phyloP scores from a whole-genome alignment of 2,113 vertebrate species.

The Coryphaenoides rupestris region DNA sequence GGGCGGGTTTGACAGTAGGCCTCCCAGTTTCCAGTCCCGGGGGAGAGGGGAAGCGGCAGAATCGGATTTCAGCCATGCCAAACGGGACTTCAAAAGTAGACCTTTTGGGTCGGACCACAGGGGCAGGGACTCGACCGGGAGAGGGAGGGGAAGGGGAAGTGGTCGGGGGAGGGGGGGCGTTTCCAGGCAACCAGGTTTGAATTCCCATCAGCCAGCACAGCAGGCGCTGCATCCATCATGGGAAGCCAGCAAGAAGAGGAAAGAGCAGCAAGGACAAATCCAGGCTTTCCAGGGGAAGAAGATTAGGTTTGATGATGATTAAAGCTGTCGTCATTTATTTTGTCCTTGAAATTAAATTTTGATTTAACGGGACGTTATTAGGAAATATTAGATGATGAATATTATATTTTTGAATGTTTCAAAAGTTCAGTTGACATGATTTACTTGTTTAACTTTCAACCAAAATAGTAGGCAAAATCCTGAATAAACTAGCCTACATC shows the following conservation, averaged over 20 bases:
- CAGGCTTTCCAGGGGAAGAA: slow-evolving; percentile 92
- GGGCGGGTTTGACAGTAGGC: slow-evolving; percentile 25
- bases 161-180: slow-evolving; percentile 26
- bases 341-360: neutral
- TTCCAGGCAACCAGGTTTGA: slow-evolving; percentile 18
- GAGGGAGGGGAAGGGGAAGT: slow-evolving; percentile 28
- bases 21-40: slow-evolving; percentile 29
- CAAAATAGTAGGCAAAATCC: too few species aligned
- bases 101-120: neutral
- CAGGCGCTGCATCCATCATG: slow-evolving; percentile 92
- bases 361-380: neutral
- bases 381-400: too few species aligned
- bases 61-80: slow-evolving; percentile 19
- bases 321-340: slow-evolving; percentile 22
- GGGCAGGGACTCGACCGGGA: slow-evolving; percentile 3
- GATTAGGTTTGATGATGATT: slow-evolving; percentile 87
- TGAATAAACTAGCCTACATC: neutral
- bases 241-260: slow-evolving; percentile 91
- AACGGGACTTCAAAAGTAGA: neutral
- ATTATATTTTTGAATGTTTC: too few species aligned
- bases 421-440: too few species aligned
- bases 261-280: slow-evolving; percentile 86
- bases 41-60: slow-evolving; percentile 5
- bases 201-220: slow-evolving; percentile 51
- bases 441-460: too few species aligned